Evolutionary conservation across 1,140 invertebrate genomes (phyloP).

Genomic region (Drosophila kanapiae): DNA sequence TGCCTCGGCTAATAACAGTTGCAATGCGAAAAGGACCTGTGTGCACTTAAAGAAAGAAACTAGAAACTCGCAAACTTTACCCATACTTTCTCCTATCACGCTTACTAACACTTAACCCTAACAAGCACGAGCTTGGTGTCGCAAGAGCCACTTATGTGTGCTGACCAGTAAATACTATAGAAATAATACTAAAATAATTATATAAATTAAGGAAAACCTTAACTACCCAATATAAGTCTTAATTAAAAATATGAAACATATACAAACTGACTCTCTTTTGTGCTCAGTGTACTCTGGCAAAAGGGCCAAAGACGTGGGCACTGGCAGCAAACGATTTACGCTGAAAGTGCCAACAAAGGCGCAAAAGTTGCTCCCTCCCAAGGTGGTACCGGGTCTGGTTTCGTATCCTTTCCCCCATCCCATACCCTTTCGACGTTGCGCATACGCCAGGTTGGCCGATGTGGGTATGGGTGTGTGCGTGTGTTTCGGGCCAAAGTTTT

Average conservation of each 20-base stretch:
- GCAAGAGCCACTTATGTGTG: too few species aligned
- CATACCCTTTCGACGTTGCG: conserved; percentile 26
- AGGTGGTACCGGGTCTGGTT: conserved; percentile 22
- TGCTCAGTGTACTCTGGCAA: neutral
- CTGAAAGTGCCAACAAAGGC: conserved; percentile 70
- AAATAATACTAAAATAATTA: neutral
- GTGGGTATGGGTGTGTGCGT: conserved; percentile 12
- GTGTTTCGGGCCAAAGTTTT: conserved; percentile 57
- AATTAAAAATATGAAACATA: neutral
- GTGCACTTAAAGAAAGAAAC: neutral
- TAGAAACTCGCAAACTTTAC: too few species aligned
- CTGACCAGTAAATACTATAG: neutral
- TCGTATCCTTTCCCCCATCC: conserved; percentile 3
- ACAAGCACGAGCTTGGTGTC: too few species aligned
- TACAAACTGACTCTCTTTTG: neutral
- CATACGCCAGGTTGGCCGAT: conserved; percentile 57
- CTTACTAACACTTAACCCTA: too few species aligned
- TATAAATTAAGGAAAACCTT: neutral
- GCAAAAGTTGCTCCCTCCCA: conserved; percentile 50
- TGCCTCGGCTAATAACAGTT: conserved; percentile 68
- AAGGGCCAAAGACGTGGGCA: conserved; percentile 13
- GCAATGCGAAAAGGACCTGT: conserved; percentile 53
- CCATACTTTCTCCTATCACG: too few species aligned
- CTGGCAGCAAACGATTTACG: conserved; percentile 70
- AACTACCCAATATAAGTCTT: fast-evolving